Base-by-base conservation (phyloP, 2,888 invertebrate genomes). In the Siphonodentalium dalli region DNA sequence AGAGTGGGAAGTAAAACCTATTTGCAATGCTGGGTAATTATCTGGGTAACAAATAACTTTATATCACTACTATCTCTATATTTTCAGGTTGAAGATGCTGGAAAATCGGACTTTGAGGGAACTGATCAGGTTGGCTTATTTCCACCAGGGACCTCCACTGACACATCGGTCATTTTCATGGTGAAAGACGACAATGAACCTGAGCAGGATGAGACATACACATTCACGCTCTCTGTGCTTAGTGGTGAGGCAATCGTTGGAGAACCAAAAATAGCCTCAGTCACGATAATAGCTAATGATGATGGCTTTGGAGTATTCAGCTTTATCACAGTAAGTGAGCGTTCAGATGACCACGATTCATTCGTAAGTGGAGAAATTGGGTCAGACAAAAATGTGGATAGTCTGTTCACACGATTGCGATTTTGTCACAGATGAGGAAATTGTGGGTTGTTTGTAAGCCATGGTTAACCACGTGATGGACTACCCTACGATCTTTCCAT, bases 271-370 rank as follows among this genome's bases (percentile, higher is more conserved):
- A 48, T 58, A 4, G 66, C 72, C 1, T 58, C 55, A 1, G 69
- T 79, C 7, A 74, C 64, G 26, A 72, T 79, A 4, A 40, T 52
- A 13, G 77, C 78, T 45, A 80, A 73, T 60, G 78, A 80, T 66
- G 74, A 79, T 65, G 78, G 76, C 4, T 78, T 70, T 63, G 80
- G 80, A 38, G 65, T 75, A 1, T 79, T 78, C 47, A 64, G 69
- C 20, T 72, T 80, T 42, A 21, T 46, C 23, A 60, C 67, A 57
- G 78, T 78, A 60, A 65, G 71, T 59, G n/a, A 35, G 42, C 23
- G 11, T 45, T 26, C n/a, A n/a, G n/a, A n/a, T n/a, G n/a, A n/a
- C n/a, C n/a, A n/a, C n/a, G n/a, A n/a, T n/a, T n/a, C n/a, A n/a
- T n/a, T n/a, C n/a, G n/a, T n/a, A n/a, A n/a, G n/a, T n/a, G n/a